Percentiles rank a stretch among this genome's conserved stretches.
phyloP scores from a whole-genome alignment of 2,797 vertebrate species.

The Buceros bicornis region DNA sequence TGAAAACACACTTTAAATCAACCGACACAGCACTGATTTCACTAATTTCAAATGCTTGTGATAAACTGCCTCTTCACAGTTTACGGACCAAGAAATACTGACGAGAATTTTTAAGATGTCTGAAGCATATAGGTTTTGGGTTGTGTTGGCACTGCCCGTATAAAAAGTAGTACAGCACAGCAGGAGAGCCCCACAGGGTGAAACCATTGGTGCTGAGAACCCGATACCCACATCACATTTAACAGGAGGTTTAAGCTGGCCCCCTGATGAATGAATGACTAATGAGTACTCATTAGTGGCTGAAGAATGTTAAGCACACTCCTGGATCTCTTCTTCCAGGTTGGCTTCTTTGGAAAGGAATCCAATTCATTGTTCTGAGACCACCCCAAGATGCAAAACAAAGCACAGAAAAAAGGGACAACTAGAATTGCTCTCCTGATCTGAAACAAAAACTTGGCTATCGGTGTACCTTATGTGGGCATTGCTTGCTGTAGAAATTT shows the following conservation, averaged over 20 bases:
- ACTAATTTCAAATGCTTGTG: not conserved
- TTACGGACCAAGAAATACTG: not conserved
- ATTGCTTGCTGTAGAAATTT: not conserved
- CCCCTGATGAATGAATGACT: not conserved
- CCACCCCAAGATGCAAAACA: not conserved
- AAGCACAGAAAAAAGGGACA: not conserved
- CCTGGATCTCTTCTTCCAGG: not conserved
- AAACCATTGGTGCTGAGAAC: not conserved
- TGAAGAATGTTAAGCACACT: not conserved
- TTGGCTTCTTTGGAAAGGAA: not conserved
- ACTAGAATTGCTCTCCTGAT: not conserved
- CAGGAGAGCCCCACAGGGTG: not conserved
- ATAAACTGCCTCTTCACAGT: not conserved
- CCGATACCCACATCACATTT: not conserved
- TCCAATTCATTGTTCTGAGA: not conserved
- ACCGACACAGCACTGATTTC: not conserved
- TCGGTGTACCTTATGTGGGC: not conserved
- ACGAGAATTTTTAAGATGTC: not conserved
- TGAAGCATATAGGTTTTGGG: not conserved
- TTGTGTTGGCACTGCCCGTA: not conserved
- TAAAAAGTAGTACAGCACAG: not conserved
- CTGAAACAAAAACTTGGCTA: not conserved
- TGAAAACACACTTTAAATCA: constrained; percentile 15
- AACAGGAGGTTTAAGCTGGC: not conserved
- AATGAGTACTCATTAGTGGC: not conserved